These are phyloP conservation scores for Panurus biarmicus DNA, from an alignment of 2,113 vertebrate genomes.

Conservation along the genomic window DNA sequence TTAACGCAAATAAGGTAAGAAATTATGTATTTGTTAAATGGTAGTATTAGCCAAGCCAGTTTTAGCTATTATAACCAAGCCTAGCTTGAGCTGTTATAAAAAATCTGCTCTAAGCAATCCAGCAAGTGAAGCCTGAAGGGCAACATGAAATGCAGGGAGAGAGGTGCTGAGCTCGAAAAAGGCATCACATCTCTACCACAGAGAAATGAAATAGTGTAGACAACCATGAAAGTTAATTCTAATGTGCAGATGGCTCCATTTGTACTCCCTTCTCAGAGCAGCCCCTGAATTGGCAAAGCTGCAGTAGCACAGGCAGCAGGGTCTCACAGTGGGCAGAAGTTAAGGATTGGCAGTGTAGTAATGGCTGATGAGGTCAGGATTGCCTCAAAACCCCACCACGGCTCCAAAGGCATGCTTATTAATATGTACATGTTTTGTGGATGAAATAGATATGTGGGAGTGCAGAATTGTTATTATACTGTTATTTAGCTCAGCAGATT, in stretches of 20 bases:
- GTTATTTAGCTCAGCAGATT: neutral
- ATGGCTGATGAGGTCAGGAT: neutral
- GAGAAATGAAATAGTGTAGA: neutral
- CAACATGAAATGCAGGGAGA: neutral
- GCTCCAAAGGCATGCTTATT: neutral
- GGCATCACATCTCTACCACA: neutral
- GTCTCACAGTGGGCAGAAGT: neutral
- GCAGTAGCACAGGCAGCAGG: neutral
- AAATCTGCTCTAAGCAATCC: neutral
- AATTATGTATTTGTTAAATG: neutral
- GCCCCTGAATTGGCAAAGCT: neutral
- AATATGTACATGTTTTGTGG: neutral
- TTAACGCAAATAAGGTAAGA: neutral
- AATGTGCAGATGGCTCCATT: neutral
- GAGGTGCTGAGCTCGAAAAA: neutral
- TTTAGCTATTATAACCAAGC: neutral
- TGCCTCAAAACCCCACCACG: neutral
- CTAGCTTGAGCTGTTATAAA: neutral
- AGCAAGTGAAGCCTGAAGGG: neutral
- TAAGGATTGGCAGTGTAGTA: neutral
- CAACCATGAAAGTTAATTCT: neutral
- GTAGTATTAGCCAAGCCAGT: neutral
- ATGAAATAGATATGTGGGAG: neutral
- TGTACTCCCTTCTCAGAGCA: neutral
- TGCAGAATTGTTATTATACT: neutral